Percentiles rank a stretch among this genome's conserved stretches.
Conservation (phyloP, 2,888 invertebrate species). For the Baronia brevicornis region DNA sequence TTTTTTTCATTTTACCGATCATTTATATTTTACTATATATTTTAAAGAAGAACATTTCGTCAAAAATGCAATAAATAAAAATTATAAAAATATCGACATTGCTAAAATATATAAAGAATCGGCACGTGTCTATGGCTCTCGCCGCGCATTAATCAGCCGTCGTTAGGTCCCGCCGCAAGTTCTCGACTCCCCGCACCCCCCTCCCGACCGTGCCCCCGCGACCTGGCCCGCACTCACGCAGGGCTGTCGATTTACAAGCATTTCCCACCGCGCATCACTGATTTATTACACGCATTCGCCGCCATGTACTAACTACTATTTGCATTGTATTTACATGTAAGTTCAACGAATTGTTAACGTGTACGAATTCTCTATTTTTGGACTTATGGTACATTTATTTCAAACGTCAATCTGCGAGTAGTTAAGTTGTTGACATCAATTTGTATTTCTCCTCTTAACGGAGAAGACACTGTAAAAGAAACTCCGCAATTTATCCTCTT, state of each 20-base stretch:
- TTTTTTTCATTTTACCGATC: too few species aligned
- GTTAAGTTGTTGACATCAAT: neutral
- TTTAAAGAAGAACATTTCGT: too few species aligned
- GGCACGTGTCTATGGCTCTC: slow-evolving; percentile 17
- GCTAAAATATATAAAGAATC: neutral
- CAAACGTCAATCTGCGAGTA: too few species aligned
- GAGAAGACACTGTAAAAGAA: slow-evolving; percentile 2
- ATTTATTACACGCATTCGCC: slow-evolving; percentile 14
- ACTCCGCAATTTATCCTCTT: too few species aligned
- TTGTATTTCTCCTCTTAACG: neutral
- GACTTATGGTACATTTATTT: neutral
- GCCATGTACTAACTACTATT: too few species aligned
- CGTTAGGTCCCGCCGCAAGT: slow-evolving; percentile 27
- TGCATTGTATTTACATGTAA: too few species aligned
- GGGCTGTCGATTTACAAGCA: slow-evolving; percentile 16
- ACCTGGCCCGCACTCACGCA: slow-evolving; percentile 17
- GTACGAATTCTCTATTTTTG: too few species aligned
- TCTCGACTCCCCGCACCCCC: slow-evolving; percentile 7
- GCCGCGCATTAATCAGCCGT: slow-evolving; percentile 31
- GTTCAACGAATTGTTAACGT: too few species aligned
- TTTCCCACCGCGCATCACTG: slow-evolving; percentile 9
- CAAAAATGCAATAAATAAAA: too few species aligned
- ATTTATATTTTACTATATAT: too few species aligned
- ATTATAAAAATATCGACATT: slow-evolving; percentile 12
- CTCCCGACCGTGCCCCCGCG: slow-evolving; percentile 9